These are phyloP conservation scores for Ceramica pisi DNA, from an alignment of 2,888 invertebrate genomes.

Conservation along the genomic window DNA sequence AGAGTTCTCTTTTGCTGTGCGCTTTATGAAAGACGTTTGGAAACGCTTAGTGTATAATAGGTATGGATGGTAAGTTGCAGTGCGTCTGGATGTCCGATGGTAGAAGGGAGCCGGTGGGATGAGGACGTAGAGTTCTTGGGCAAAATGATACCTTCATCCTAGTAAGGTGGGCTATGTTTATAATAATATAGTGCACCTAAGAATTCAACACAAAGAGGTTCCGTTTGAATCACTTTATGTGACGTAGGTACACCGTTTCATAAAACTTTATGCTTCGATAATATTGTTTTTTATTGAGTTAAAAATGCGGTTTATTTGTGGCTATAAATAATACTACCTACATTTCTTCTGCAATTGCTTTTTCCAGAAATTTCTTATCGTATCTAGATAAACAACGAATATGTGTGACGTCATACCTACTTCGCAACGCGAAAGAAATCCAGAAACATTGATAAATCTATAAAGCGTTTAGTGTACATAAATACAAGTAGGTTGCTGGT, in stretches of 20 bases:
- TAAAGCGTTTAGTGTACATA: neutral
- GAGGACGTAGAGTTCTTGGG: no score
- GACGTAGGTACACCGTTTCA: slow-evolving; percentile 18
- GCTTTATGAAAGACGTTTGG: no score
- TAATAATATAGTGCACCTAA: neutral
- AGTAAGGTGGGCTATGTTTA: no score
- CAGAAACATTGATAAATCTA: neutral
- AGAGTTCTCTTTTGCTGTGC: no score
- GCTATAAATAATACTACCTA: slow-evolving; percentile 36
- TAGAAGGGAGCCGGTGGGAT: no score
- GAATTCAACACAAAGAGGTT: neutral
- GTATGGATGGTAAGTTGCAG: no score
- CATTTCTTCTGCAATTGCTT: slow-evolving; percentile 15
- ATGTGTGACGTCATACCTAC: neutral
- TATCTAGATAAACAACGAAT: slow-evolving; percentile 7
- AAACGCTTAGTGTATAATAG: no score
- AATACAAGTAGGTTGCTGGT: no score
- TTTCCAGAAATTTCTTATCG: slow-evolving; percentile 47
- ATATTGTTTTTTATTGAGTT: slow-evolving; percentile 33
- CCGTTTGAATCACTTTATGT: slow-evolving; percentile 1
- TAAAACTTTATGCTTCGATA: slow-evolving; percentile 40
- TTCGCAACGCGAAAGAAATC: neutral
- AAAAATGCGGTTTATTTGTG: slow-evolving; percentile 31
- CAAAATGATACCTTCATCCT: no score
- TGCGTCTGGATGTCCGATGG: no score